Evolutionary conservation across 2,888 invertebrate species (phyloP).

Genomic region (Bursaphelenchus okinawaensis): DNA sequence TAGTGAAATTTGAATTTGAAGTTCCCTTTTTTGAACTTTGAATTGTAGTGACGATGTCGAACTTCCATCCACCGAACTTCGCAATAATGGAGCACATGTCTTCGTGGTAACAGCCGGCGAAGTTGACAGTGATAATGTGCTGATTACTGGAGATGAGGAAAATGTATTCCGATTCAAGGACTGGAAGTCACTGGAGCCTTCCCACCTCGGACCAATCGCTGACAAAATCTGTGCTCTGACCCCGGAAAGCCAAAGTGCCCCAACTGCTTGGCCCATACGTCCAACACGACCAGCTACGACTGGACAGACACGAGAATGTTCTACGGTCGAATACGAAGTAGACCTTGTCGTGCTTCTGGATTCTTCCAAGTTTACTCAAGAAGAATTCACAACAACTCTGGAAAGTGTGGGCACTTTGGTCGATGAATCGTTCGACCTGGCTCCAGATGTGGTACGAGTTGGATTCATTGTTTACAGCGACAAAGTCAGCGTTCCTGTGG

Average conservation of each 20-base stretch:
- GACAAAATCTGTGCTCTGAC: slow-evolving; percentile 44
- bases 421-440: slow-evolving; percentile 52
- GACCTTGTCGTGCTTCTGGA: slow-evolving; percentile 54
- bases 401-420: slow-evolving; percentile 51
- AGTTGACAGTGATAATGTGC: slow-evolving; percentile 29
- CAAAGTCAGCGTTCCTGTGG: slow-evolving; percentile 54
- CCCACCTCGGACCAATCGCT: slow-evolving; percentile 45
- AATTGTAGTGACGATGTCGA: slow-evolving; percentile 39
- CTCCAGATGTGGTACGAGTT: slow-evolving; percentile 52
- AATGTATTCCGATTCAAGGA: slow-evolving; percentile 36
- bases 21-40: neutral
- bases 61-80: slow-evolving; percentile 32
- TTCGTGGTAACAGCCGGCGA: slow-evolving; percentile 51
- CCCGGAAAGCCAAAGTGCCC: slow-evolving; percentile 7
- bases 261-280: slow-evolving; percentile 28
- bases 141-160: slow-evolving; percentile 28
- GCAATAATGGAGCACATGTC: slow-evolving; percentile 37
- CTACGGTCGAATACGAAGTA: slow-evolving; percentile 38
- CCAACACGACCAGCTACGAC: slow-evolving; percentile 9
- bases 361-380: slow-evolving; percentile 49
- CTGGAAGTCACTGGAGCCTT: slow-evolving; percentile 48
- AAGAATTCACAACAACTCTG: slow-evolving; percentile 43
- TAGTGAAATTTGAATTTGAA: neutral
- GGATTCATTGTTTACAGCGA: slow-evolving; percentile 55
- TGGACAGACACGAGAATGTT: slow-evolving; percentile 21